These are phyloP conservation scores for Mythimna vitellina DNA, from an alignment of 2,888 invertebrate species.

Conservation along the genomic window DNA sequence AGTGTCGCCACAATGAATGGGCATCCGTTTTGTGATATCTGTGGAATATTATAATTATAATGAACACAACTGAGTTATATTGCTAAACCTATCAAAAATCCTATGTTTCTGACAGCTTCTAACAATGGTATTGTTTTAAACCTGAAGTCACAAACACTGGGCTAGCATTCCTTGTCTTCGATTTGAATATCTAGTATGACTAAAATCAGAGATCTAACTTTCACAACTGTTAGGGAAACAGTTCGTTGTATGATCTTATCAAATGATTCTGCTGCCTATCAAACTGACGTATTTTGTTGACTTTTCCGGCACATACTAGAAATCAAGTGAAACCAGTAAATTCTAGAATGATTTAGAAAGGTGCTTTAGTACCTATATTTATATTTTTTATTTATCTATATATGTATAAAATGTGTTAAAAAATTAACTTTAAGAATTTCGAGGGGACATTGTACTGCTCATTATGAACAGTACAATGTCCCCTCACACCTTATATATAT, in stretches of 20 bases:
- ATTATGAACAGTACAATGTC: no score
- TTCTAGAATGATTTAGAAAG: background rate
- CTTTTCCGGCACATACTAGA: constrained; percentile 26
- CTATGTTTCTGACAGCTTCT: background rate
- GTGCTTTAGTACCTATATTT: background rate
- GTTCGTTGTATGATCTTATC: constrained; percentile 31
- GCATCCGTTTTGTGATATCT: no score
- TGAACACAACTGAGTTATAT: background rate
- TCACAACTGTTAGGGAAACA: constrained; percentile 24
- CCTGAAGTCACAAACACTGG: background rate
- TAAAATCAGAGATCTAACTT: constrained; percentile 22
- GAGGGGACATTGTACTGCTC: no score
- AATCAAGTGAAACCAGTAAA: background rate
- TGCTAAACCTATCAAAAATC: background rate
- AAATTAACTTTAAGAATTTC: no score
- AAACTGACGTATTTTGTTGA: constrained; percentile 17
- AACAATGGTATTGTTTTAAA: background rate
- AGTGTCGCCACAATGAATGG: no score
- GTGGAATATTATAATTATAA: background rate
- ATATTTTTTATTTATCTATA: background rate
- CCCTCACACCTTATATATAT: no score
- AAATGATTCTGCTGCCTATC: constrained; percentile 48
- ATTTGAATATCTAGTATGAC: constrained; percentile 5
- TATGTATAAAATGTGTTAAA: no score
- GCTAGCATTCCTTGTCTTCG: background rate